Evolutionary conservation across 2,888 invertebrate genomes (phyloP), one percentile per base, ranked within the genome.

Genomic region (Stenurella melanura): DNA sequence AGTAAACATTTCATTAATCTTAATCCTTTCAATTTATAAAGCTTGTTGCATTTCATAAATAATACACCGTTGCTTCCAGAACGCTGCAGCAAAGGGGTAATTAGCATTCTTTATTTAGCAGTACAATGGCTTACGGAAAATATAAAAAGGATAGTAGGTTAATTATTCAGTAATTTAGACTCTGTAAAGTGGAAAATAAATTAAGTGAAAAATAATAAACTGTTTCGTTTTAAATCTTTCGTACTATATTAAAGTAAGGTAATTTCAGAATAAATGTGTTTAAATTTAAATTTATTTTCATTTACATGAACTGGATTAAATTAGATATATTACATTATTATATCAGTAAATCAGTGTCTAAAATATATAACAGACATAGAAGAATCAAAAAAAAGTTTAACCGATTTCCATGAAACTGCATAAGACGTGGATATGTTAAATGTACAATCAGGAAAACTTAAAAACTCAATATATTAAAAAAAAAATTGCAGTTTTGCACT

Each of bases 141-240:
- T 58, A 57, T 58, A 69, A 56, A 67, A 57, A 69, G 69, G 69
- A 69, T 69, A 57, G 57, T 34, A 58, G 56, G 69, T 69, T 69
- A 69, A 69, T 69, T 69, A 69, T 69, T 57, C 69, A 69, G 58
- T 57, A 69, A 58, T 69, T 69, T 69, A 38, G 57, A 69, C 18
- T 58, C 69, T 30, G 69, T 54, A 69, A 54, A 69, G 58, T 69
- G 26, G 58, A 57, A 58, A 57, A 58, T 64, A 64, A 64, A 64
- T 64, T 64, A 64, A 64, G 64, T 38, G 64, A 42, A 64, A 64
- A 64, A 64, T 64, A 64, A 64, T 64, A 64, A 64, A 64, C 64
- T 64, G 42, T 38, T 64, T 17, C 38, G 34, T 18, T 64, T 64
- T 64, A 64, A 64, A 64, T 64, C 19, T 61, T 21, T 30, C 42